A percentile compares a stretch with the other conserved stretches of the same genome.
Evolutionary conservation across 2,797 vertebrate genomes (phyloP).

Genomic region (Huso huso): DNA sequence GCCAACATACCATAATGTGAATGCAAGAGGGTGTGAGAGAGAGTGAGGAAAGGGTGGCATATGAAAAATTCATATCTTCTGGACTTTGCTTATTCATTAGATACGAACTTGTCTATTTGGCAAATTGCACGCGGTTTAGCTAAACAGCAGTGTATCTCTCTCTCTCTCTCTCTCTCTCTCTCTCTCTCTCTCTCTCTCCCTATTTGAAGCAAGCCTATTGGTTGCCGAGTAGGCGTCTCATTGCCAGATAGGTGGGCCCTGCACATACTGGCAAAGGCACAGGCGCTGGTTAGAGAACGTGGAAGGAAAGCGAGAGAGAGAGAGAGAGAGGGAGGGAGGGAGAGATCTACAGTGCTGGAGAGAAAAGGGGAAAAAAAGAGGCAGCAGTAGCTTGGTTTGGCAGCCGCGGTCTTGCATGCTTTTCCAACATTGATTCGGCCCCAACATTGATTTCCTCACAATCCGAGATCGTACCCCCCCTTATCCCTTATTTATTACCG

Average conservation of each 20-base stretch:
- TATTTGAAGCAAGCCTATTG: conserved; percentile 82
- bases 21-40: background rate
- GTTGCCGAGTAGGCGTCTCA: conserved; percentile 73
- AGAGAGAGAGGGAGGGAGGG: too few relatives aligned
- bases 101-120: conserved; percentile 83
- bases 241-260: conserved; percentile 94
- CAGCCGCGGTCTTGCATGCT: conserved; percentile 72
- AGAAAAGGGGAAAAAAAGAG: conserved; percentile 75
- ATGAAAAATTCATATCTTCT: conserved; percentile 67
- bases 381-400: conserved; percentile 62
- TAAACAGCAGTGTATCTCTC: conserved; percentile 57
- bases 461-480: conserved; percentile 69
- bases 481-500: conserved; percentile 43
- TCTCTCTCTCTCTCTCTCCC: conserved; percentile 42
- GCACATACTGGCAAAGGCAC: conserved; percentile 78
- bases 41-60: conserved; percentile 40
- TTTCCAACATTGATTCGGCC: conserved; percentile 77
- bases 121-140: conserved; percentile 73
- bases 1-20: too few relatives aligned
- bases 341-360: conserved; percentile 75
- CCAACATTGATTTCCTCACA: conserved; percentile 51
- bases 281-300: conserved; percentile 81
- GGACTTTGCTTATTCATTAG: conserved; percentile 79
- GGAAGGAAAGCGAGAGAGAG: conserved; percentile 52
- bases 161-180: conserved; percentile 38